Evolutionary conservation across 2,888 invertebrate genomes (phyloP).

Genomic region (Dryocosmus kuriphilus): DNA sequence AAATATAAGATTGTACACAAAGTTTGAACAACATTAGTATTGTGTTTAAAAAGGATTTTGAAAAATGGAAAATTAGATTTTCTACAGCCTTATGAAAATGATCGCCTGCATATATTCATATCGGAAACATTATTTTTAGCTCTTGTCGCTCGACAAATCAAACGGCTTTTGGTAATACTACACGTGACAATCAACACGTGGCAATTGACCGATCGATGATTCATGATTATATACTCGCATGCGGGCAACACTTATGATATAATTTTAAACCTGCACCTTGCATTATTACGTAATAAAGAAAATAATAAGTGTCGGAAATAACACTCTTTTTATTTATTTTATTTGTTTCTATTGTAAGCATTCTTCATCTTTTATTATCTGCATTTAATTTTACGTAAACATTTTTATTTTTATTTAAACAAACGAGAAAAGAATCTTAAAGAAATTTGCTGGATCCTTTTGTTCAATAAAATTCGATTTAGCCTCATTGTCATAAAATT

Average conservation of each 20-base stretch:
- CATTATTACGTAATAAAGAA: background rate
- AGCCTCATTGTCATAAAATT: background rate
- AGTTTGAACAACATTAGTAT: background rate
- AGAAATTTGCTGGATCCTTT: too few species aligned
- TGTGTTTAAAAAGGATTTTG: background rate
- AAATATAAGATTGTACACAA: too few species aligned
- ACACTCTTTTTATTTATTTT: background rate
- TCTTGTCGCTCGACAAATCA: background rate
- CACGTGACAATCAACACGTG: conserved; percentile 20
- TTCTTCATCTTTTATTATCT: too few species aligned
- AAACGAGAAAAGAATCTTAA: too few species aligned
- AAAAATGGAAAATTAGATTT: background rate
- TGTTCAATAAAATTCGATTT: too few species aligned
- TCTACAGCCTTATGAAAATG: background rate
- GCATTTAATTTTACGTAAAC: too few species aligned
- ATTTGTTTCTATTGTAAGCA: too few species aligned
- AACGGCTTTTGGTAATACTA: background rate
- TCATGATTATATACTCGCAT: conserved; percentile 1
- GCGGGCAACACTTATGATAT: conserved; percentile 21
- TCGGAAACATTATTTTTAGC: conserved; percentile 18
- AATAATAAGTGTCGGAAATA: too few species aligned
- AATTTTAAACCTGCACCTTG: conserved; percentile 4
- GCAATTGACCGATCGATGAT: conserved; percentile 33
- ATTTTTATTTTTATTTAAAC: too few species aligned
- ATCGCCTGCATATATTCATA: conserved; percentile 16